phyloP scores from a whole-genome alignment of 2,113 vertebrate genomes.

The Myotis davidii region DNA sequence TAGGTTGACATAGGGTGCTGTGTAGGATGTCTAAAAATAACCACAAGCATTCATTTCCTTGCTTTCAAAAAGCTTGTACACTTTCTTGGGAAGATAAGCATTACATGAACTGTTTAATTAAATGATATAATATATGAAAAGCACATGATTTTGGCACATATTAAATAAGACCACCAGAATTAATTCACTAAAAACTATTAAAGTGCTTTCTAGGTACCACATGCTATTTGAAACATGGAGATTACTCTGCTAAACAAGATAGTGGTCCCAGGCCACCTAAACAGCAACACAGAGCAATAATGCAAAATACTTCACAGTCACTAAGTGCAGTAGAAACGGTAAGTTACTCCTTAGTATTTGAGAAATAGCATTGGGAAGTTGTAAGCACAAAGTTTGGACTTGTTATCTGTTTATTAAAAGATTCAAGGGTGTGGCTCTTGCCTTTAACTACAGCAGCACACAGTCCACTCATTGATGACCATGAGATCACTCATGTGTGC shows the following conservation, averaged over 20 bases:
- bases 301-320: neutral
- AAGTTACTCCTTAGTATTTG: neutral
- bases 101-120: neutral
- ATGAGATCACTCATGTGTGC: neutral
- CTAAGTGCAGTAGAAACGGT: neutral
- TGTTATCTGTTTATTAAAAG: neutral
- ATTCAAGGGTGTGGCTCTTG: neutral
- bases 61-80: neutral
- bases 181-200: neutral
- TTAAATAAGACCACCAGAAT: neutral
- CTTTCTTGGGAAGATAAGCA: neutral
- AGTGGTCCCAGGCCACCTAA: neutral
- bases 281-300: neutral
- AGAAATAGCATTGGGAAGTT: constrained; percentile 2
- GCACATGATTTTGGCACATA: neutral
- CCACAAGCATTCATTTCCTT: neutral
- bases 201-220: neutral
- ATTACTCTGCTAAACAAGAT: neutral
- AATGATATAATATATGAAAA: neutral
- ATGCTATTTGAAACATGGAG: neutral
- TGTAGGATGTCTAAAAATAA: neutral
- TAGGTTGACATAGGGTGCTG: neutral
- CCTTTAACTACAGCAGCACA: neutral
- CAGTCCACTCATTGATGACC: neutral
- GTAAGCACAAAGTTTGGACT: neutral